Evolutionary conservation across 2,113 vertebrate genomes (phyloP).

Genomic region (Azemiops feae): DNA sequence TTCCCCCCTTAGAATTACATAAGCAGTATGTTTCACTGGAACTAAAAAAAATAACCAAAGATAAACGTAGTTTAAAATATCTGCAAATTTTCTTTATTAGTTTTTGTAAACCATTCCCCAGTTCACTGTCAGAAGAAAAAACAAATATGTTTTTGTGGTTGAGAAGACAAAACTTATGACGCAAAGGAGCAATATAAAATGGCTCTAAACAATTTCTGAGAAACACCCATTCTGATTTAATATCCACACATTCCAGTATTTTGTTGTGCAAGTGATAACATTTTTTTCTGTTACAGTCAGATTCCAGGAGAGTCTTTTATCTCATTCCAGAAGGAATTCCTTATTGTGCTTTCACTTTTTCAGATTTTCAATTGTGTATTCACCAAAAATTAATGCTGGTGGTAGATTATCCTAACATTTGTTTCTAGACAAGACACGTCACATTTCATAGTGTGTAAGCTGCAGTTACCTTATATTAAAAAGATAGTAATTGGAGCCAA

Average conservation of each 20-base stretch:
- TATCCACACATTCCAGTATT: not conserved
- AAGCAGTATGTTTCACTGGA: conserved; percentile 68
- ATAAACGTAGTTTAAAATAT: conserved; percentile 74
- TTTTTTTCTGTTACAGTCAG: not conserved
- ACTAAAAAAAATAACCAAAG: conserved; percentile 82
- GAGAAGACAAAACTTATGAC: conserved; percentile 15
- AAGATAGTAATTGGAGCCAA: not conserved
- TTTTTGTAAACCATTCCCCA: conserved; percentile 74
- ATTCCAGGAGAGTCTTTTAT: not conserved
- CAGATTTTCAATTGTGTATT: not conserved
- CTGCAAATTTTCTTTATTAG: conserved; percentile 73
- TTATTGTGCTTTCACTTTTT: not conserved
- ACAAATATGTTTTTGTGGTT: conserved; percentile 63
- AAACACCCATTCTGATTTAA: not conserved
- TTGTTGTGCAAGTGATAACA: not conserved
- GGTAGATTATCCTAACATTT: not conserved
- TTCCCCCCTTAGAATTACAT: conserved; percentile 51
- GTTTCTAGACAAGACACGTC: not conserved
- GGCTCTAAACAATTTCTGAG: not conserved
- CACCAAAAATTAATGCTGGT: not conserved
- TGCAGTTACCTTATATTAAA: not conserved
- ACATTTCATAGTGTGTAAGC: not conserved
- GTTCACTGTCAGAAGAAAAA: conserved; percentile 79
- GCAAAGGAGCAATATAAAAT: not conserved
- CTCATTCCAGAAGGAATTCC: not conserved